Conservation (phyloP, 2,113 vertebrate genomes). For the Burhinus bistriatus region DNA sequence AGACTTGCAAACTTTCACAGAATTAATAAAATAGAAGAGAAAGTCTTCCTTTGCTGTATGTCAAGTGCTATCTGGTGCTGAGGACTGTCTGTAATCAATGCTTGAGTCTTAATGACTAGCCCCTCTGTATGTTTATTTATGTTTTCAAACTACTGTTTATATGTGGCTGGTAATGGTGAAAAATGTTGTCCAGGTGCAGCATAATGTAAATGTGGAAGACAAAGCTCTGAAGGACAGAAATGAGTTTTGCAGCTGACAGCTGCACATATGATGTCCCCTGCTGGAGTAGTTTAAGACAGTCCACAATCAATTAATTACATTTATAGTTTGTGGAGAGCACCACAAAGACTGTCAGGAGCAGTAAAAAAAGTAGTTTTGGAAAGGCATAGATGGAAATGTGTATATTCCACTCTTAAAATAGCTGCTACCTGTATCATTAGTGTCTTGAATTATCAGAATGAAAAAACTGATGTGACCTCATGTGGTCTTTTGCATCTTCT, state of each 20-base stretch:
- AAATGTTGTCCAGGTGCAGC: conserved; percentile 53
- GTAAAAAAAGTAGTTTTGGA: neutral
- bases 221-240: neutral
- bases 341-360: neutral
- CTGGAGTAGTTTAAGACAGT: conserved; percentile 32
- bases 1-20: neutral
- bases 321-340: neutral
- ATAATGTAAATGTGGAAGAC: neutral
- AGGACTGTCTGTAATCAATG: neutral
- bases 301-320: conserved; percentile 31
- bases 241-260: conserved; percentile 46
- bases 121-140: conserved; percentile 21
- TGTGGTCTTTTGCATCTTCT: neutral
- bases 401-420: neutral
- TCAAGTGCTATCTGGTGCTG: neutral
- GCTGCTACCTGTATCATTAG: neutral
- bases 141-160: conserved; percentile 23
- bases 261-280: conserved; percentile 24
- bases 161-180: conserved; percentile 31
- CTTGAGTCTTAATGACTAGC: conserved; percentile 11
- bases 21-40: neutral
- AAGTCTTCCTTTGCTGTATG: neutral
- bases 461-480: neutral
- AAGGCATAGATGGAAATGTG: neutral
- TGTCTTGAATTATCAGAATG: neutral